These are phyloP conservation scores for Watersipora subatra DNA, from an alignment of 1,140 invertebrate genomes.

Conservation along the genomic window DNA sequence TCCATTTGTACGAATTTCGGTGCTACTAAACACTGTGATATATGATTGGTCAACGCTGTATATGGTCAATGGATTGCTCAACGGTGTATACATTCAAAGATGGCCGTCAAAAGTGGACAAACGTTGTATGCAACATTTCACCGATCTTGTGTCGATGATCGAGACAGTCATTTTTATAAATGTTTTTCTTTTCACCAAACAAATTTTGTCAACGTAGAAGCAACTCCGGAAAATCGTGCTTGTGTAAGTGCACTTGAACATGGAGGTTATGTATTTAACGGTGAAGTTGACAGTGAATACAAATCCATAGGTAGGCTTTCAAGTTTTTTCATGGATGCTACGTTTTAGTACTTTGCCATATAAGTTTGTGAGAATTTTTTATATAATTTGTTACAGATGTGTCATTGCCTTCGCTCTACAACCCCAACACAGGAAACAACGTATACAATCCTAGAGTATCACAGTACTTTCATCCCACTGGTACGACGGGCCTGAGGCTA, in stretches of 20 bases:
- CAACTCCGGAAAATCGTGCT: neutral
- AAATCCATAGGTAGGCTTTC: neutral
- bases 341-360: neutral
- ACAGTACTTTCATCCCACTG: constrained; percentile 32
- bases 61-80: too few relatives aligned
- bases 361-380: neutral
- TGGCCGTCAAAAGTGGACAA: too few relatives aligned
- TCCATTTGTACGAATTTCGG: too few relatives aligned
- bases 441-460: constrained; percentile 32
- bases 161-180: too few relatives aligned
- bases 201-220: neutral
- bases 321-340: neutral
- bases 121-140: too few relatives aligned
- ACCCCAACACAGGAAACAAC: constrained; percentile 24
- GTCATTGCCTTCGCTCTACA: constrained; percentile 33
- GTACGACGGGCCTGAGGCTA: constrained; percentile 22
- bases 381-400: constrained; percentile 21
- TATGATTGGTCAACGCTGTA: too few relatives aligned
- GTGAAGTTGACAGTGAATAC: neutral
- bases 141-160: too few relatives aligned
- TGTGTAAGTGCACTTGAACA: neutral
- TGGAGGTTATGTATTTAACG: neutral
- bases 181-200: too few relatives aligned
- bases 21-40: too few relatives aligned
- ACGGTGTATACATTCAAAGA: too few relatives aligned